Conservation (phyloP, 1,140 invertebrate species). For the Lordiphosa stackelbergi region DNA sequence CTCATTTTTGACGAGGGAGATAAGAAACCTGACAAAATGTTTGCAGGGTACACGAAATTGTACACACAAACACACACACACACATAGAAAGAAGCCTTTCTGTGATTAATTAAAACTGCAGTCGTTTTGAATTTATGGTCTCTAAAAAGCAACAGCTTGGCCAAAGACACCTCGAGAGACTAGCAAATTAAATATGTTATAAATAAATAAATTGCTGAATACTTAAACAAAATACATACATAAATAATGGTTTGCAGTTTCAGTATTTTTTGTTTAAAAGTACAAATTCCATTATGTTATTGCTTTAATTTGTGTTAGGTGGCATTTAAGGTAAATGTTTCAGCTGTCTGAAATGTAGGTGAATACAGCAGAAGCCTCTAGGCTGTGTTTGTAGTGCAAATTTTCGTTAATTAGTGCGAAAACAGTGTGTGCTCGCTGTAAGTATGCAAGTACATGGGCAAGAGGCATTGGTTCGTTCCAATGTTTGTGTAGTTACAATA, state of each 20-base stretch:
- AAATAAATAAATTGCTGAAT: conserved; percentile 41
- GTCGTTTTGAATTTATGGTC: conserved; percentile 44
- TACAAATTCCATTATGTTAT: conserved; percentile 29
- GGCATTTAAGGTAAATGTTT: conserved; percentile 50
- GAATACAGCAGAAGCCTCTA: conserved; percentile 8
- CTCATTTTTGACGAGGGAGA: too few species aligned
- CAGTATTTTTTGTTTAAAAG: conserved; percentile 12
- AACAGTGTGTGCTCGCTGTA: conserved; percentile 16
- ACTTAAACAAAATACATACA: conserved; percentile 19
- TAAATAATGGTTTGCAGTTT: conserved; percentile 25
- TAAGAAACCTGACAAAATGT: too few species aligned
- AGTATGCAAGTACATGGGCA: too few species aligned
- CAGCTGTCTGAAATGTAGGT: conserved; percentile 7
- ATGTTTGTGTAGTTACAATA: conserved; percentile 3
- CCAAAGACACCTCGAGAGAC: conserved; percentile 2
- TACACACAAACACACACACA: too few species aligned
- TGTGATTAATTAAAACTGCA: conserved; percentile 34
- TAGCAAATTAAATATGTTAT: conserved; percentile 50
- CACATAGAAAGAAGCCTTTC: too few species aligned
- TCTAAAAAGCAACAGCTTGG: conserved; percentile 39
- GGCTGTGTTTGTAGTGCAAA: conserved; percentile 36
- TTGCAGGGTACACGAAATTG: too few species aligned
- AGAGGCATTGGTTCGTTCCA: background rate
- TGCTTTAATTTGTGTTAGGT: conserved; percentile 37
- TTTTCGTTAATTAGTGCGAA: conserved; percentile 59